A percentile compares a stretch with the other conserved stretches of the same genome.
Evolutionary conservation across 2,888 invertebrate genomes (phyloP).

Genomic region (Caenorhabditis afra): DNA sequence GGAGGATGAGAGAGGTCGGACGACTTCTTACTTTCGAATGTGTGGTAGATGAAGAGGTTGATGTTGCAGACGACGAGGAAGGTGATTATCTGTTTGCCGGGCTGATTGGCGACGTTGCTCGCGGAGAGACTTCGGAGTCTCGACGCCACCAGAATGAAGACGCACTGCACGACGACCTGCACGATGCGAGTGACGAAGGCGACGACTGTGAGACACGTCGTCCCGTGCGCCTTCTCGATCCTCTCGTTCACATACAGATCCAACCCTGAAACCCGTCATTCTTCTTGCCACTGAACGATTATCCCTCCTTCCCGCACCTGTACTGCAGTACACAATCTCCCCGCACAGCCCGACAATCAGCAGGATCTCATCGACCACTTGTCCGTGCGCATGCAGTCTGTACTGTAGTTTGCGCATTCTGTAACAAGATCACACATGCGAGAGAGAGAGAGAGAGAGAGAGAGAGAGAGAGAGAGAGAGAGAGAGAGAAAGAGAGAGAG

Average conservation of each 20-base stretch:
- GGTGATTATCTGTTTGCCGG: conserved; percentile 79
- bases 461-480: neutral
- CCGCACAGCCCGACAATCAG: conserved; percentile 54
- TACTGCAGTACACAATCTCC: conserved; percentile 59
- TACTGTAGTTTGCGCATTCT: conserved; percentile 61
- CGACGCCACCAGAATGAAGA: conserved; percentile 74
- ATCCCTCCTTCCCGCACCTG: conserved; percentile 7
- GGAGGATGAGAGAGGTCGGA: too few relatives aligned
- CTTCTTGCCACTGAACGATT: neutral
- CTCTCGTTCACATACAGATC: conserved; percentile 48
- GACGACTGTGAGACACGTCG: conserved; percentile 58
- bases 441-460: neutral
- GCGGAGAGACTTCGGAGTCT: conserved; percentile 60
- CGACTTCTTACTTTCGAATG: conserved; percentile 61
- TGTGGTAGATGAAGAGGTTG: conserved; percentile 76
- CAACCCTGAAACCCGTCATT: conserved; percentile 44
- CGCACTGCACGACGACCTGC: conserved; percentile 77
- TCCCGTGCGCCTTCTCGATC: conserved; percentile 29
- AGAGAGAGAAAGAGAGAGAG: neutral
- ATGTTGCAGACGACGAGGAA: conserved; percentile 78
- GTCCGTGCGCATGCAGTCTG: conserved; percentile 59
- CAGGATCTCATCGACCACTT: conserved; percentile 58
- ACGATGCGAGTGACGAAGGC: conserved; percentile 71
- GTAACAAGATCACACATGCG: conserved; percentile 17
- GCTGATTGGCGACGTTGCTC: conserved; percentile 50